These are phyloP conservation scores for Meleagris gallopavo DNA, from an alignment of 2,113 vertebrate genomes.

Conservation along the genomic window DNA sequence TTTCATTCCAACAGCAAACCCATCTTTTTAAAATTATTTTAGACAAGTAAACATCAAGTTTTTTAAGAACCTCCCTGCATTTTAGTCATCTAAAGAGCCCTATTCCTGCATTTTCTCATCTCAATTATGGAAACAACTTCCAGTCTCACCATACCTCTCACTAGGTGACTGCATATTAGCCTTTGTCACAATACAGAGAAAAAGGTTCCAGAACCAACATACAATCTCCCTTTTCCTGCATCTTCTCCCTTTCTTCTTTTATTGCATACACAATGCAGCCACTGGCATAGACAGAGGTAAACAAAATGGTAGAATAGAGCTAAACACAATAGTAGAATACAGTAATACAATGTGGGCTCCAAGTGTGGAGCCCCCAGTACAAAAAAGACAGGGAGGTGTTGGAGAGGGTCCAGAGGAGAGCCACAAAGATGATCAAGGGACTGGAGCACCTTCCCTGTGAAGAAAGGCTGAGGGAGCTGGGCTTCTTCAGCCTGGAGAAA, in stretches of 20 bases:
- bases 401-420: no score
- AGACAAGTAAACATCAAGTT: background rate
- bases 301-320: background rate
- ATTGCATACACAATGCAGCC: background rate
- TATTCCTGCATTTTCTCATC: background rate
- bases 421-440: no score
- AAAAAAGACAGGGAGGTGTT: no score
- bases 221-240: background rate
- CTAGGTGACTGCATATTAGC: background rate
- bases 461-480: no score
- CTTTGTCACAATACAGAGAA: background rate
- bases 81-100: background rate
- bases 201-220: background rate
- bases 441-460: no score
- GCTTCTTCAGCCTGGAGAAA: no score
- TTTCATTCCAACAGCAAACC: background rate
- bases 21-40: background rate
- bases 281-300: background rate
- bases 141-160: background rate
- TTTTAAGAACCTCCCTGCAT: background rate
- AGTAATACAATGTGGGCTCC: no score
- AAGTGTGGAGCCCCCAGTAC: no score
- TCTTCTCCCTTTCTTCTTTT: background rate
- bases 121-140: background rate
- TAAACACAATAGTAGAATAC: no score